Evolutionary conservation across 2,797 vertebrate genomes (phyloP).

Genomic region (Leontopithecus rosalia): DNA sequence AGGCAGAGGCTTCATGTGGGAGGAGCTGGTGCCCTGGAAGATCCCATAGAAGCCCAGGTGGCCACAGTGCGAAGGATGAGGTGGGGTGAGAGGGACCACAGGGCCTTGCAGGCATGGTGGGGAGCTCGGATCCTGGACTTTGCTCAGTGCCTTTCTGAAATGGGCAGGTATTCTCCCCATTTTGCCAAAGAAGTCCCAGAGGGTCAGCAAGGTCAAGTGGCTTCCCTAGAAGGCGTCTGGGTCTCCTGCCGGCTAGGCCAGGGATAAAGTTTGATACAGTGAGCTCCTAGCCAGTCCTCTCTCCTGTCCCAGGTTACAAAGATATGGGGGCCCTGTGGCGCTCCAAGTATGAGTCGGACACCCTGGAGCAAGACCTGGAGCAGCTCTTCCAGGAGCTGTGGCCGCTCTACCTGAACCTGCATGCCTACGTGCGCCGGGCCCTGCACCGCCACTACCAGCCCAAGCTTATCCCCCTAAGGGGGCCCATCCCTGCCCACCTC

Average conservation of each 20-base stretch:
- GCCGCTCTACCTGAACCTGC: slow-evolving; percentile 93
- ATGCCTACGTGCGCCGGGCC: slow-evolving; percentile 91
- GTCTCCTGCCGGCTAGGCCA: not conserved
- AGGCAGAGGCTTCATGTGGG: not conserved
- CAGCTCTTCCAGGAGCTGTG: slow-evolving; percentile 91
- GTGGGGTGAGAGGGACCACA: not conserved
- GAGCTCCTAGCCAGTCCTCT: not conserved
- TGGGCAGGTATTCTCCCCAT: not conserved
- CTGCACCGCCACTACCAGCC: slow-evolving; percentile 90
- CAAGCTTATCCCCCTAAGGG: slow-evolving; percentile 87
- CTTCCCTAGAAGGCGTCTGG: not conserved
- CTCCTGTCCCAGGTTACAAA: slow-evolving; percentile 85
- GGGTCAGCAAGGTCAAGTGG: not conserved
- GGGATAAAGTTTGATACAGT: no score
- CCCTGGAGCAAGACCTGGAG: slow-evolving; percentile 93
- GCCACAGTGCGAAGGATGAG: not conserved
- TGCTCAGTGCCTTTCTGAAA: not conserved
- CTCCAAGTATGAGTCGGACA: slow-evolving; percentile 92
- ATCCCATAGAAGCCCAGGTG: not conserved
- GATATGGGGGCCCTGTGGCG: slow-evolving; percentile 96
- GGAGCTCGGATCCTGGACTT: rapidly evolving
- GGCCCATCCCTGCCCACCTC: slow-evolving; percentile 95
- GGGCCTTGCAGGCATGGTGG: not conserved
- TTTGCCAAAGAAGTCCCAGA: not conserved
- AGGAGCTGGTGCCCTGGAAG: not conserved